A percentile compares a stretch with the other conserved stretches of the same genome.
Evolutionary conservation across 37 sponge, comb jelly and placozoan species (phyloP).

Genomic region (Bolinopsis microptera): DNA sequence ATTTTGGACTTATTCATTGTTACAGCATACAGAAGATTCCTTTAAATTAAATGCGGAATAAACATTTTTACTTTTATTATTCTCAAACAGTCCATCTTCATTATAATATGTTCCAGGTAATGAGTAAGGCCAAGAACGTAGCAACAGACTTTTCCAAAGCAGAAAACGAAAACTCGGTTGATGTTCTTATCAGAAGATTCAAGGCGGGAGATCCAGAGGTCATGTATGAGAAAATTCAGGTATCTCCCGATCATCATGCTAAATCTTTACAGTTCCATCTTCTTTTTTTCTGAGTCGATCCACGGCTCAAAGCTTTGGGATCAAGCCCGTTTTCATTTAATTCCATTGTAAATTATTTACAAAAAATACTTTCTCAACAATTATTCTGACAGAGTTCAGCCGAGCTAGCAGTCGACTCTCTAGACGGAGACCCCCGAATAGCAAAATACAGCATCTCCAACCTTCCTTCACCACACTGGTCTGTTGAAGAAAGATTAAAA

Average conservation of each 20-base stretch:
- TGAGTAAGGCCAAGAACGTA: too few species aligned
- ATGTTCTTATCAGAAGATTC: slow-evolving; percentile 1
- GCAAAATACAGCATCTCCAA: not conserved
- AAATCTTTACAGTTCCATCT: not conserved
- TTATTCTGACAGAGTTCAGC: slow-evolving; percentile 59
- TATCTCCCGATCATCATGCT: not conserved
- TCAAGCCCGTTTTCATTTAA: too few species aligned
- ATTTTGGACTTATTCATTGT: too few species aligned
- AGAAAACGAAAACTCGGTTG: not conserved
- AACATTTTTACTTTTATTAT: too few species aligned
- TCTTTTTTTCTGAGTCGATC: not conserved
- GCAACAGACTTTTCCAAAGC: not conserved
- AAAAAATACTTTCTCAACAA: too few species aligned
- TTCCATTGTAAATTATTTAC: too few species aligned
- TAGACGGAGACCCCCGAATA: slow-evolving; percentile 47
- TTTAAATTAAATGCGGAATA: too few species aligned
- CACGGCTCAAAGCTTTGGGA: not conserved
- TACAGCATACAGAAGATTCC: too few species aligned
- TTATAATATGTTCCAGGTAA: too few species aligned
- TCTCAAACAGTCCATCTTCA: too few species aligned
- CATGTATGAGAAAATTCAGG: slow-evolving; percentile 59
- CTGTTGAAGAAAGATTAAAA: slow-evolving; percentile 37
- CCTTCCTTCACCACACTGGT: slow-evolving; percentile 26
- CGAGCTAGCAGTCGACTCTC: slow-evolving; percentile 38
- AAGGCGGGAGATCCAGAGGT: slow-evolving; percentile 61